A percentile compares a stretch with the other conserved stretches of the same genome.
Conservation (phyloP, 2,888 invertebrate species). For the Caenorhabditis sp. region DNA sequence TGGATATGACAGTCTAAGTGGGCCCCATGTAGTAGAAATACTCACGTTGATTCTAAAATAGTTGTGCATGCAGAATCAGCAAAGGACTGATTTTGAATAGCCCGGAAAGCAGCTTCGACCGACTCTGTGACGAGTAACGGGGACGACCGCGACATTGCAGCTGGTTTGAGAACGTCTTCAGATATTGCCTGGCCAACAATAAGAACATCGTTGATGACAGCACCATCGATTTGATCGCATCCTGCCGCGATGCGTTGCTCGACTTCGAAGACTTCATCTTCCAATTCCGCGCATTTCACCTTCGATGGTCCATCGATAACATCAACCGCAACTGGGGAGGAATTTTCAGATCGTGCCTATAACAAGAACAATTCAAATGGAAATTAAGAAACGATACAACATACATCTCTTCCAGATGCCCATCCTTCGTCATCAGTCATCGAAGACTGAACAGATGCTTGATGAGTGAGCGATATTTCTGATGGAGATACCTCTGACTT, state of each 20-base stretch:
- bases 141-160: conserved; percentile 2
- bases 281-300: conserved; percentile 20
- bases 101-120: conserved; percentile 47
- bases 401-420: conserved; percentile 60
- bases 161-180: conserved; percentile 13
- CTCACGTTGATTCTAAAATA: conserved; percentile 32
- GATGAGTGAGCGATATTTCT: conserved; percentile 46
- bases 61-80: conserved; percentile 1
- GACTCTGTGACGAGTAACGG: conserved; percentile 46
- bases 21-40: too few species aligned
- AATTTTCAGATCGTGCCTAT: conserved; percentile 50
- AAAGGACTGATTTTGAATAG: conserved; percentile 16
- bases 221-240: conserved; percentile 51
- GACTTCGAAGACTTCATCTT: conserved; percentile 47
- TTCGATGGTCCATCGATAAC: conserved; percentile 17
- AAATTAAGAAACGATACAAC: background rate
- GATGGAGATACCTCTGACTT: conserved; percentile 51
- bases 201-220: conserved; percentile 28
- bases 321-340: conserved; percentile 35
- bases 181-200: conserved; percentile 26
- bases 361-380: background rate
- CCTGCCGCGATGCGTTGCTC: conserved; percentile 50
- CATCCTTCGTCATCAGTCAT: conserved; percentile 67
- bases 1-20: too few species aligned
- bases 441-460: conserved; percentile 44